Conservation (phyloP, 2,113 vertebrate genomes). For the Centropus bengalensis region DNA sequence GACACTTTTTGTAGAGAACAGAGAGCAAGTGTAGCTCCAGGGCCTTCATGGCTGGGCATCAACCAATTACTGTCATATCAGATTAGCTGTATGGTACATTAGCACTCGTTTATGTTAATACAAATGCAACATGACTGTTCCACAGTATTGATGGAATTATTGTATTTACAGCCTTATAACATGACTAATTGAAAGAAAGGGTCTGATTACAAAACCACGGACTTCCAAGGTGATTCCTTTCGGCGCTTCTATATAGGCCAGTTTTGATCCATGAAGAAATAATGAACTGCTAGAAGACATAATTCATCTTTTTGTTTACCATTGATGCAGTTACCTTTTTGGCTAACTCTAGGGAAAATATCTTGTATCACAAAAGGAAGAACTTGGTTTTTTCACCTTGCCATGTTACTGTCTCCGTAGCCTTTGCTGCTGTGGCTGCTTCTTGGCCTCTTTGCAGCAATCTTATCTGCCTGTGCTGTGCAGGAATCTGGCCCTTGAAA, state of each 20-base stretch:
- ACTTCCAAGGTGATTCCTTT: not conserved
- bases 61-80: conserved; percentile 47
- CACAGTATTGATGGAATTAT: conserved; percentile 49
- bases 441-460: not conserved
- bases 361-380: not conserved
- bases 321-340: not conserved
- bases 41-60: conserved; percentile 18
- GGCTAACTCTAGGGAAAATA: not conserved
- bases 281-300: not conserved
- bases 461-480: not conserved
- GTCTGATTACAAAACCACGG: conserved; percentile 23
- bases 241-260: not conserved
- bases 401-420: not conserved
- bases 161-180: conserved; percentile 37
- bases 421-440: not conserved
- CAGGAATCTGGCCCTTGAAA: not conserved
- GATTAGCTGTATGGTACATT: conserved; percentile 50
- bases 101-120: conserved; percentile 39
- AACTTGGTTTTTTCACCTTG: not conserved
- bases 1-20: not conserved
- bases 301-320: not conserved
- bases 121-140: conserved; percentile 41
- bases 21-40: not conserved
- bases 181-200: conserved; percentile 34
- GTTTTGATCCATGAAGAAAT: not conserved